Evolutionary conservation across 2,888 invertebrate genomes (phyloP).

Genomic region (Coleophora deauratella): DNA sequence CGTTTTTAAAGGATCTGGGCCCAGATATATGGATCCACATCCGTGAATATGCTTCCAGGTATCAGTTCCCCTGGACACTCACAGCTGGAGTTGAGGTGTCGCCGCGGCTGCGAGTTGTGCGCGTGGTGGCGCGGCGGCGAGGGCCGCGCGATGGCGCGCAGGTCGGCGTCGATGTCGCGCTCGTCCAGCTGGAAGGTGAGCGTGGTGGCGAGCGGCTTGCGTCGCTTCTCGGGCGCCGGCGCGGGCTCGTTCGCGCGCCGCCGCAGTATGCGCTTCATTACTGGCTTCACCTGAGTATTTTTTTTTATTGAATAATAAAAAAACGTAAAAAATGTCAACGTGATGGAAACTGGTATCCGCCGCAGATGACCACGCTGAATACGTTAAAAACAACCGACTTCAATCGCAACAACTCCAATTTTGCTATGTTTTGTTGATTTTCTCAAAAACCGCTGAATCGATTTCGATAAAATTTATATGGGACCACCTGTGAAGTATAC

Average conservation of each 20-base stretch:
- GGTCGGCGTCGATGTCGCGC: slow-evolving; percentile 89
- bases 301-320: background rate
- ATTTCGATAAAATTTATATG: too few relatives aligned
- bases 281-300: slow-evolving; percentile 89
- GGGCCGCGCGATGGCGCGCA: slow-evolving; percentile 82
- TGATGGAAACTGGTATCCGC: too few relatives aligned
- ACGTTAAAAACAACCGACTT: too few relatives aligned
- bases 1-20: too few relatives aligned
- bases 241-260: slow-evolving; percentile 95
- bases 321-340: too few relatives aligned
- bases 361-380: too few relatives aligned
- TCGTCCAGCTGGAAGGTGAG: slow-evolving; percentile 92
- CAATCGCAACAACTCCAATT: too few relatives aligned
- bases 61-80: slow-evolving; percentile 20
- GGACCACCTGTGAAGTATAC: too few relatives aligned
- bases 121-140: slow-evolving; percentile 29
- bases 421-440: too few relatives aligned
- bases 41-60: too few relatives aligned
- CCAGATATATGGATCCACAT: too few relatives aligned
- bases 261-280: slow-evolving; percentile 94
- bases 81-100: slow-evolving; percentile 53
- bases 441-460: too few relatives aligned
- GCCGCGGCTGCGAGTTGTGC: slow-evolving; percentile 39
- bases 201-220: slow-evolving; percentile 88
- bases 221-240: slow-evolving; percentile 89